Base-by-base conservation (phyloP, 2,797 vertebrate genomes). In the Odontamblyopus lacepedii region DNA sequence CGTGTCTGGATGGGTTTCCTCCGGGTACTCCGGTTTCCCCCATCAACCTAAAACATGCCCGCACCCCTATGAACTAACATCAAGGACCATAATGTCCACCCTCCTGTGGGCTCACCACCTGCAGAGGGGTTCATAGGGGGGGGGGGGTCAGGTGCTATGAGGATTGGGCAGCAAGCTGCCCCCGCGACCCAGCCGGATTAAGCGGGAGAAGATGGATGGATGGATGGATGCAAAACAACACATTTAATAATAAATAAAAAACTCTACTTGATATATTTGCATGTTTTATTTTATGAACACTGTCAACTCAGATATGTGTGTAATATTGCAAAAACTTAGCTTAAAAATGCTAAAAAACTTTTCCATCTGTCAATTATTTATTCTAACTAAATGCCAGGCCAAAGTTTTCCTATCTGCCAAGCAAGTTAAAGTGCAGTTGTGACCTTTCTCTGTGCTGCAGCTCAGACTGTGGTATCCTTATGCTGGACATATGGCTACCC, bases 401-500 rank as follows among this genome's bases (percentile, higher is more conserved):
- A 79, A 85, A 81, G 78, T 85, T 87, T 81, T 23, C 9, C 41
- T 72, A 67, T 77, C 65, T 70, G 78, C 69, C 72, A 71, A 73
- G 73, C 74, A 64, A 82, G 73, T 82, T 44, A 85, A 81, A 81
- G 56, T 56, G 73, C 75, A 82, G 83, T 76, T 64, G 26, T 87
- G 88, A 90, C 90, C 85, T 88, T 90, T 86, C 64, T 71, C 66
- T 83, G 82, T 78, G 67, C 69, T 81, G 67, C 77, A 79, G 72
- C 76, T 82, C 77, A 77, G 68, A 72, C 83, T 82, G 74, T 82
- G 74, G 82, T 81, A 86, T 87, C 84, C 81, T 84, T 80, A 70
- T 71, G 76, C 82, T 51, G 74, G 77, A 85, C 91, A 91, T 91
- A 93, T 90, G 93, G 92, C 84, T 83, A 85, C 76, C 81, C 80